Conservation (phyloP, 2,888 invertebrate species). For the Spialia ferax region DNA sequence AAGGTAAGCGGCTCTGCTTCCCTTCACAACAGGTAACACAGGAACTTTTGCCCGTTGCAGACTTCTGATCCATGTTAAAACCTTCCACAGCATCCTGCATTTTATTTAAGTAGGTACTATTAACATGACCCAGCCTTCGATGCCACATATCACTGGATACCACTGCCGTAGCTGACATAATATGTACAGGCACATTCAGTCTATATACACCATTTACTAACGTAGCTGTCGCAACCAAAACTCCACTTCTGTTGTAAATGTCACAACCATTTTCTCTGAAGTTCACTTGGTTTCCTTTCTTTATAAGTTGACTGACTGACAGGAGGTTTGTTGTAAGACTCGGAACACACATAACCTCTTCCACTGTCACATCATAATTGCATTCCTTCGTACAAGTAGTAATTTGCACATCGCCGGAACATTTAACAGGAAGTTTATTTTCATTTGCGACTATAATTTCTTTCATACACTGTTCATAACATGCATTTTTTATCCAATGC, state of each 20-base stretch:
- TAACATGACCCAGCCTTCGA: neutral
- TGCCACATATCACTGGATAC: neutral
- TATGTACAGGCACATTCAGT: neutral
- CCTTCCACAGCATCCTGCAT: neutral
- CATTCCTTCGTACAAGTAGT: neutral
- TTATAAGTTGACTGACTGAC: neutral
- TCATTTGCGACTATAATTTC: neutral
- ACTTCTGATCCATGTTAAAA: neutral
- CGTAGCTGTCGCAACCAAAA: neutral
- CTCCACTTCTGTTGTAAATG: neutral
- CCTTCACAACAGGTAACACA: neutral
- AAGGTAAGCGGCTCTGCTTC: neutral
- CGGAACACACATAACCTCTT: slow-evolving; percentile 5
- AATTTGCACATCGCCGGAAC: neutral
- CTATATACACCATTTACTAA: neutral
- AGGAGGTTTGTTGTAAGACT: neutral
- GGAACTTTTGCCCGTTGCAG: neutral
- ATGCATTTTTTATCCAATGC: neutral
- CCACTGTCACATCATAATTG: neutral
- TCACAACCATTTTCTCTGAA: neutral
- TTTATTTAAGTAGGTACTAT: neutral
- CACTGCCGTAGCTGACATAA: neutral
- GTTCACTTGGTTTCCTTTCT: neutral
- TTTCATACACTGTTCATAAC: neutral
- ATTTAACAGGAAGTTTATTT: neutral